Percentiles rank a stretch among this genome's conserved stretches.
These are phyloP conservation scores for Ischnus inquisitorius DNA, from an alignment of 2,888 invertebrate species.

Conservation along the genomic window DNA sequence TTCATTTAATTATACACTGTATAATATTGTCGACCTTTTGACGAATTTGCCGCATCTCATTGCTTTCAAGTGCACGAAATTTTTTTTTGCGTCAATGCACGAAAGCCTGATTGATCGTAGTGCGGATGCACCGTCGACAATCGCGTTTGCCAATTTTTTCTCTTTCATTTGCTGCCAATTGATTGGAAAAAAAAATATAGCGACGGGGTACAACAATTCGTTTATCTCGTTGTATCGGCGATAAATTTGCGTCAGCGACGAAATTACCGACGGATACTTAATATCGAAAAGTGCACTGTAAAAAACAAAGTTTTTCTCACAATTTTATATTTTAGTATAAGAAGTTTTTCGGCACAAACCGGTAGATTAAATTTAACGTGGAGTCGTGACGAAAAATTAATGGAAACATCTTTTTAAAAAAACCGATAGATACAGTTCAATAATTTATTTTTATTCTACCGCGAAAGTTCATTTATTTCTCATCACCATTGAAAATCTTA, in stretches of 20 bases:
- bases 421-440: too few relatives aligned
- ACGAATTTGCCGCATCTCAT: constrained; percentile 35
- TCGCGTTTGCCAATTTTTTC: constrained; percentile 32
- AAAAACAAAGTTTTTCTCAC: too few relatives aligned
- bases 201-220: constrained; percentile 35
- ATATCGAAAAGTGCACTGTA: not conserved
- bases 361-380: too few relatives aligned
- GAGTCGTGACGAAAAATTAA: too few relatives aligned
- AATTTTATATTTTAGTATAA: too few relatives aligned
- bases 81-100: constrained; percentile 37
- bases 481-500: too few relatives aligned
- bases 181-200: constrained; percentile 25
- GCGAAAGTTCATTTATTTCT: too few relatives aligned
- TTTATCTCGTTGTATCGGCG: not conserved
- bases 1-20: constrained; percentile 39
- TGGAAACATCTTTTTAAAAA: too few relatives aligned
- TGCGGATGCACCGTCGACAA: constrained; percentile 7
- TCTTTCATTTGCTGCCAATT: constrained; percentile 19
- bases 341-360: too few relatives aligned
- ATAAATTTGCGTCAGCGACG: constrained; percentile 20
- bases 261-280: constrained; percentile 16
- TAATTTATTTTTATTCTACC: too few relatives aligned
- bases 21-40: constrained; percentile 44
- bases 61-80: constrained; percentile 56
- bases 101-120: constrained; percentile 36